phyloP scores from a whole-genome alignment of 2,888 invertebrate species.

The Drosophila quasianomalipes region DNA sequence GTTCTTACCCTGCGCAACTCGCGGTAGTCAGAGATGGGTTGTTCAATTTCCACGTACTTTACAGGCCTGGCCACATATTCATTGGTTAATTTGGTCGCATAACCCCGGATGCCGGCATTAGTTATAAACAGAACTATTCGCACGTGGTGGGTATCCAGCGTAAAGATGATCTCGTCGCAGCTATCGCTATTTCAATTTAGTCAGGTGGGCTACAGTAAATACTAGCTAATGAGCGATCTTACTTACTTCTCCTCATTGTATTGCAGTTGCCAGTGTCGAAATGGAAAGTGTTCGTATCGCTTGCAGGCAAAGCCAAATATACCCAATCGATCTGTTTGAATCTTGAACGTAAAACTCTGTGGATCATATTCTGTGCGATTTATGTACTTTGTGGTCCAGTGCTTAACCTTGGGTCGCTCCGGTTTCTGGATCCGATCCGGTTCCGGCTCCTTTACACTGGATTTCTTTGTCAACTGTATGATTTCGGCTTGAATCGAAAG shows the following conservation, averaged over 20 bases:
- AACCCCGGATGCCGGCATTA: constrained; percentile 69
- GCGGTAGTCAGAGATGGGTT: constrained; percentile 70
- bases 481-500: neutral
- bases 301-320: constrained; percentile 83
- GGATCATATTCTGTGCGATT: constrained; percentile 55
- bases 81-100: constrained; percentile 64
- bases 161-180: constrained; percentile 72
- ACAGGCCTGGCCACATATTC: constrained; percentile 58
- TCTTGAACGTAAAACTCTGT: constrained; percentile 54
- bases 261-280: constrained; percentile 76
- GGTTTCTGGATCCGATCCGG: neutral
- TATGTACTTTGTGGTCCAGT: constrained; percentile 82
- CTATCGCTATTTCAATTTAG: constrained; percentile 35
- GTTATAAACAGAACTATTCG: constrained; percentile 68
- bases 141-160: constrained; percentile 70
- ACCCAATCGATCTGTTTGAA: constrained; percentile 83
- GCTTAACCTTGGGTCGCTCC: constrained; percentile 29
- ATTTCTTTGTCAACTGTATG: neutral
- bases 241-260: constrained; percentile 71
- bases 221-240: neutral
- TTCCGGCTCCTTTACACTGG: neutral
- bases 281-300: constrained; percentile 83
- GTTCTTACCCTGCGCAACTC: constrained; percentile 69
- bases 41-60: constrained; percentile 70
- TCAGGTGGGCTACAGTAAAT: too few relatives aligned